Base-by-base conservation (phyloP, 2,888 invertebrate genomes). In the Trissolcus japonicus region DNA sequence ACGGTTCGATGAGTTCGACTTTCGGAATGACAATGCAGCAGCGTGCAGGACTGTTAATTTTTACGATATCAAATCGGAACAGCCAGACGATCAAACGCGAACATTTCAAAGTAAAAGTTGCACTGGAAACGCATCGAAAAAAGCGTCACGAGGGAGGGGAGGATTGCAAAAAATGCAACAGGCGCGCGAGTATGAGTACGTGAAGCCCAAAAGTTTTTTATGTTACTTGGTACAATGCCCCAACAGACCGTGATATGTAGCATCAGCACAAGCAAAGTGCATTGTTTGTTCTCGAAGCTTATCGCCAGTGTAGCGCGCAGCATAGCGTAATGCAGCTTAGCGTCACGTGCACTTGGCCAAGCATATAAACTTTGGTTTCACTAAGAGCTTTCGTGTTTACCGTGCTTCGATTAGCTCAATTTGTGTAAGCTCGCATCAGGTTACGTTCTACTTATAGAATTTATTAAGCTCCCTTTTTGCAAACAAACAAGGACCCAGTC, bases 281-380 rank as follows among this genome's bases (percentile, higher is more conserved):
- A 80, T 80, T 81, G 80, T 82, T 80, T 80, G 80, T 76, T 79
- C 78, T 57, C 66, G 63, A 63, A 75, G 78, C 79, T 80, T 82
- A 82, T 80, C 81, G 68, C 67, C 73, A 53, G 72, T 66, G 72
- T 73, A 57, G 71, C 75, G 62, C 78, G 59, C 78, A 75, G 71
- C 71, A 72, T 75, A 72, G 72, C 78, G 78, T 75, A 78, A 78
- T 75, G 75, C 69, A 78, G 75, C 67, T 74, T 74, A 74, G 68
- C 75, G 75, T 78, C 75, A 78, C 78, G 78, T 75, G 78, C 78
- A 79, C 75, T 79, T 72, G 75, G 78, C 78, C 65, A 68, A 79
- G 78, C 79, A 69, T 76, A 76, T 79, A 79, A 79, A 79, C 79
- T 76, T 79, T 79, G 78, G 78, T 79, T 74, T 76, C 76, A 73